phyloP scores from a whole-genome alignment of 2,888 invertebrate genomes.

The Agrenia bidenticulata region DNA sequence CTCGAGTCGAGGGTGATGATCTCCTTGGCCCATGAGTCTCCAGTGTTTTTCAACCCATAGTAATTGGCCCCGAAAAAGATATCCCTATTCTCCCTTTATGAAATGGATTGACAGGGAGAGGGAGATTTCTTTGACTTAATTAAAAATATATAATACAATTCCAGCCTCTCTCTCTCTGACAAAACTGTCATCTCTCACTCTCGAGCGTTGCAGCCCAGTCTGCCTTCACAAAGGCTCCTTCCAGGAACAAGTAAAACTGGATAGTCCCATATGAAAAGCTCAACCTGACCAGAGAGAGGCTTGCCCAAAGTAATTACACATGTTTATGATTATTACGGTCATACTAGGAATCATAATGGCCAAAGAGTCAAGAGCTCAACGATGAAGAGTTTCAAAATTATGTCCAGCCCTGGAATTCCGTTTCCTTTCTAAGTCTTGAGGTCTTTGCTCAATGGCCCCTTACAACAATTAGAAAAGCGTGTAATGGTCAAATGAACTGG shows the following conservation, averaged over 20 bases:
- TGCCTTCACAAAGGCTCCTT: background rate
- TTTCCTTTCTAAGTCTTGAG: too few relatives aligned
- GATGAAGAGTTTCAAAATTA: too few relatives aligned
- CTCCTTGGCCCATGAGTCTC: too few relatives aligned
- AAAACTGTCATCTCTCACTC: slow-evolving; percentile 4
- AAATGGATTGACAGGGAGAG: background rate
- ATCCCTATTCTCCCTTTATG: too few relatives aligned
- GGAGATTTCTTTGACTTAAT: background rate
- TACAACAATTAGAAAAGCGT: slow-evolving; percentile 2
- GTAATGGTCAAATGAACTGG: background rate
- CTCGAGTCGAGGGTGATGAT: too few relatives aligned
- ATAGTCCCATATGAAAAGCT: background rate
- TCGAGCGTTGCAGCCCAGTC: background rate
- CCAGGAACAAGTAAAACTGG: slow-evolving; percentile 2
- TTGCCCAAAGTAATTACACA: slow-evolving; percentile 21
- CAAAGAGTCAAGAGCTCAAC: background rate
- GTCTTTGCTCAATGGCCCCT: too few relatives aligned
- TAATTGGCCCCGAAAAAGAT: too few relatives aligned
- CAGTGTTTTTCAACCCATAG: too few relatives aligned
- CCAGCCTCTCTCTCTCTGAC: background rate
- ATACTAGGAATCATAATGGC: background rate
- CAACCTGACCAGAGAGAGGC: background rate
- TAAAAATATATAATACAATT: background rate
- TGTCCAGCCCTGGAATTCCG: background rate
- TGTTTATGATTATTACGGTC: slow-evolving; percentile 21